Percentiles rank a stretch among this genome's conserved stretches.
These are phyloP conservation scores for Oryzaephilus surinamensis DNA, from an alignment of 1,140 invertebrate genomes.

Conservation along the genomic window DNA sequence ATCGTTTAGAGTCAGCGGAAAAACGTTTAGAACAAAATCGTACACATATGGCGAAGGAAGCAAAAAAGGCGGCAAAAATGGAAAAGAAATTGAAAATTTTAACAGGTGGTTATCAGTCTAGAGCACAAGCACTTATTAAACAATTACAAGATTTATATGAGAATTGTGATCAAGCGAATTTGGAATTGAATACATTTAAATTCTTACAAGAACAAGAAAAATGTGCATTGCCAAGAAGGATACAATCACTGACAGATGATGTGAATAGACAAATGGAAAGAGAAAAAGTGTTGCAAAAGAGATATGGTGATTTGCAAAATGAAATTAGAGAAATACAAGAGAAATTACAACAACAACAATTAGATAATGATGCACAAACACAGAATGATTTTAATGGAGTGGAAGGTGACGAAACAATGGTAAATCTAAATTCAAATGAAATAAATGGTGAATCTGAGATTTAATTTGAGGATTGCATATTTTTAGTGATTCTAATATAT, in stretches of 20 bases:
- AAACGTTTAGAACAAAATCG: constrained; percentile 88
- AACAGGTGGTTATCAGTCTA: constrained; percentile 80
- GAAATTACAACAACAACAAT: constrained; percentile 1
- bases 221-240: constrained; percentile 77
- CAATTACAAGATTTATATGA: constrained; percentile 80
- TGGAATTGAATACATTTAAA: constrained; percentile 89
- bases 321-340: constrained; percentile 32
- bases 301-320: constrained; percentile 59
- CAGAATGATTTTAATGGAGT: background rate
- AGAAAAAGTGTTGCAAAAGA: constrained; percentile 77
- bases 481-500: no score
- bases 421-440: no score
- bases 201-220: constrained; percentile 84
- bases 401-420: background rate
- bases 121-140: constrained; percentile 80
- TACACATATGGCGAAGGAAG: constrained; percentile 88
- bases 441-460: no score
- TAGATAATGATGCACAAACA: no score
- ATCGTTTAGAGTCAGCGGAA: constrained; percentile 85
- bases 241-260: constrained; percentile 77
- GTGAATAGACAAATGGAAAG: constrained; percentile 84
- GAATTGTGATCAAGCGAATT: constrained; percentile 77
- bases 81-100: constrained; percentile 96
- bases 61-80: constrained; percentile 92
- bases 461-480: no score